phyloP scores from a whole-genome alignment of 2,113 vertebrate species.

The Onychostruthus taczanowskii region DNA sequence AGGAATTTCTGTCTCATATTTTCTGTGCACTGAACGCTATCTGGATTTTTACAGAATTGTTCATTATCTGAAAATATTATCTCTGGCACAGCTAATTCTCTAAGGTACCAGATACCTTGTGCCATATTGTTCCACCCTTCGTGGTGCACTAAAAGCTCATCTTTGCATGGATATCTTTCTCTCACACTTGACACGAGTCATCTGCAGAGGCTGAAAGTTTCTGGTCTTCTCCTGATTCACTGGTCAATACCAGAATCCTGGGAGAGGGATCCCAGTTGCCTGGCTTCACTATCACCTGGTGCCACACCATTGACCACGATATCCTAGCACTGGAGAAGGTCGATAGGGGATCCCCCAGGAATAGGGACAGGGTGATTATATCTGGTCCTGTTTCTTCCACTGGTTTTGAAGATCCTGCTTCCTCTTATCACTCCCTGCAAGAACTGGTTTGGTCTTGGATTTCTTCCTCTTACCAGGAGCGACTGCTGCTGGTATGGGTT shows the following conservation, averaged over 20 bases:
- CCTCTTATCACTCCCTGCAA: neutral
- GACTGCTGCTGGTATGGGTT: accelerated
- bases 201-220: neutral
- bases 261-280: neutral
- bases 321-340: neutral
- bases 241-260: neutral
- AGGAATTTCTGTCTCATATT: accelerated
- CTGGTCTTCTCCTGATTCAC: neutral
- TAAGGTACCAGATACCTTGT: neutral
- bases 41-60: neutral
- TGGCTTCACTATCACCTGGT: neutral
- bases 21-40: neutral
- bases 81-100: neutral
- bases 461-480: neutral
- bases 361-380: neutral
- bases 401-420: neutral
- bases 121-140: neutral
- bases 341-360: neutral
- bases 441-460: neutral
- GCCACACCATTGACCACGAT: accelerated
- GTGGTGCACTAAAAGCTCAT: accelerated
- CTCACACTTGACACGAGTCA: neutral
- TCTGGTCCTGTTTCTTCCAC: neutral
- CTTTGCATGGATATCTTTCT: neutral
- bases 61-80: neutral